These are phyloP conservation scores for Aurelia coerulea DNA, from an alignment of 30 jellyfish, hydroid and myxozoan species.

Conservation along the genomic window DNA sequence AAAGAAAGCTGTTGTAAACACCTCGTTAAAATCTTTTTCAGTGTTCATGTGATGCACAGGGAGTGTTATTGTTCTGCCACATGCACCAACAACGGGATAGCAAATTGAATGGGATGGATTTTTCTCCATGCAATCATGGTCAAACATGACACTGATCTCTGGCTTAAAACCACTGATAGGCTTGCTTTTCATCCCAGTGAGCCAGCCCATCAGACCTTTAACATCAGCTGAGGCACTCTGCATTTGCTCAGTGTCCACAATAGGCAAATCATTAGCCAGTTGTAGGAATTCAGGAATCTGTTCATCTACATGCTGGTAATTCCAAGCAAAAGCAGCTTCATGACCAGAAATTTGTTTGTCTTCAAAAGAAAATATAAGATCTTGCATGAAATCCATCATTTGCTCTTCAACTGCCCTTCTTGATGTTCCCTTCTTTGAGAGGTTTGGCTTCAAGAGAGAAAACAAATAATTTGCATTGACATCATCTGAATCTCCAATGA, in stretches of 20 bases:
- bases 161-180: conserved; percentile 16
- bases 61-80: conserved; percentile 29
- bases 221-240: too few species aligned
- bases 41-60: conserved; percentile 15
- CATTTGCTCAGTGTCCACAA: too few species aligned
- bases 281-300: conserved; percentile 3
- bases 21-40: too few species aligned
- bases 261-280: not conserved
- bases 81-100: conserved; percentile 29
- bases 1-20: too few species aligned
- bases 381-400: conserved; percentile 37
- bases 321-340: conserved; percentile 21
- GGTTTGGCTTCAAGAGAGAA: conserved; percentile 19
- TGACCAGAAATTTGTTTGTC: conserved; percentile 3
- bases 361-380: conserved; percentile 19
- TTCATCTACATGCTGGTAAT: conserved; percentile 23
- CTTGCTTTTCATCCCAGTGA: not conserved
- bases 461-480: conserved; percentile 5
- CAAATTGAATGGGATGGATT: conserved; percentile 33
- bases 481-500: conserved; percentile 4
- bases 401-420: conserved; percentile 30
- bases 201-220: too few species aligned
- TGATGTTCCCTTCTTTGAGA: conserved; percentile 18
- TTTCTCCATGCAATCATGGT: conserved; percentile 28
- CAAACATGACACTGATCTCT: conserved; percentile 14